phyloP scores from a whole-genome alignment of 2,113 vertebrate species.

The Candoia aspera region DNA sequence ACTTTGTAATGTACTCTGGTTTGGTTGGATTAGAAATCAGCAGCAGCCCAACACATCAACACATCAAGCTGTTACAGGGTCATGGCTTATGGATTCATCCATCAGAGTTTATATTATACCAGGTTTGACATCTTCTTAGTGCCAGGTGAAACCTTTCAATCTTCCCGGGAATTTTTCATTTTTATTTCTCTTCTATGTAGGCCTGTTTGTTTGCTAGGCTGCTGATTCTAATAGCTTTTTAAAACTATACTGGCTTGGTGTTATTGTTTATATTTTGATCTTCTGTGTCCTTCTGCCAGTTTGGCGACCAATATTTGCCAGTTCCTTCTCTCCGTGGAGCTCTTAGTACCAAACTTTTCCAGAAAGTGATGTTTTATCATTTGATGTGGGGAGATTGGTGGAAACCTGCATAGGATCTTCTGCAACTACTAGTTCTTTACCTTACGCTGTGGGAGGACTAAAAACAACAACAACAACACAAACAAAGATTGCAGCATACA shows the following conservation, averaged over 20 bases:
- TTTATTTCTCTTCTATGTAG: neutral
- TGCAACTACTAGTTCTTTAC: neutral
- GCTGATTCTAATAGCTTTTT: neutral
- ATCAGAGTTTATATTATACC: neutral
- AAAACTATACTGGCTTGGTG: neutral
- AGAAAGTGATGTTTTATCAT: neutral
- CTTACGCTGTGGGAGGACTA: neutral
- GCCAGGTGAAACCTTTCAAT: neutral
- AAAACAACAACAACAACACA: neutral
- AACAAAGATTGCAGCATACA: neutral
- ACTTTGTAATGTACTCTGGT: neutral
- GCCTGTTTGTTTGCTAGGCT: neutral
- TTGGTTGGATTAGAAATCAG: neutral
- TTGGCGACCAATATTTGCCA: neutral
- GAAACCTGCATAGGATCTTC: neutral
- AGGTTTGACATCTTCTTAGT: neutral
- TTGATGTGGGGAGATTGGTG: neutral
- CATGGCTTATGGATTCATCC: neutral
- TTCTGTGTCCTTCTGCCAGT: neutral
- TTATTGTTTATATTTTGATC: neutral
- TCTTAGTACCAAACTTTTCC: neutral
- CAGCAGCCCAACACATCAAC: neutral
- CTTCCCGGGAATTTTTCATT: neutral
- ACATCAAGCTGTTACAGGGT: neutral
- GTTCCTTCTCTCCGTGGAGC: neutral